Conservation (phyloP, 1,140 invertebrate species). For the Colletes latitarsis region DNA sequence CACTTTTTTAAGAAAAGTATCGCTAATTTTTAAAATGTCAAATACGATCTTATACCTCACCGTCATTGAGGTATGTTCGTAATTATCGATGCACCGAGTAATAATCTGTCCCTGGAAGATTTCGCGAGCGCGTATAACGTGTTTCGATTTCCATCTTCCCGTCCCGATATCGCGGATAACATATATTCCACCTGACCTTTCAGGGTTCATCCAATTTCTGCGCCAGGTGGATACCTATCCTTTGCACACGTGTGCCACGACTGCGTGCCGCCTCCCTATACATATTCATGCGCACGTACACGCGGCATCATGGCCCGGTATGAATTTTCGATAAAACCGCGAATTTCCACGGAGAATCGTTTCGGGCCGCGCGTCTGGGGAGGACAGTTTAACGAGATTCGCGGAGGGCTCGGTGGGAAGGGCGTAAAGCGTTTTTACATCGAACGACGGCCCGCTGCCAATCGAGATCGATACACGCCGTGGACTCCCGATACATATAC, state of each 20-base stretch:
- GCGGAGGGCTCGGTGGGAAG: slow-evolving; percentile 14
- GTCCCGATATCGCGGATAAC: slow-evolving; percentile 25
- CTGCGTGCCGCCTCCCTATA: background rate
- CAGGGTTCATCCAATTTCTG: slow-evolving; percentile 55
- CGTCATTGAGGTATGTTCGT: no score
- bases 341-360: slow-evolving; percentile 61
- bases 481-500: slow-evolving; percentile 8
- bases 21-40: no score
- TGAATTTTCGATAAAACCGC: slow-evolving; percentile 68
- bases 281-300: slow-evolving; percentile 25
- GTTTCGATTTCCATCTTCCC: slow-evolving; percentile 37
- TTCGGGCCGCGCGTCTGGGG: slow-evolving; percentile 48
- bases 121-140: background rate
- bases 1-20: no score
- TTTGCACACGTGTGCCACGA: background rate
- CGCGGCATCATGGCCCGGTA: slow-evolving; percentile 29
- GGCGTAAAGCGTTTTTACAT: slow-evolving; percentile 44
- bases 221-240: slow-evolving; percentile 27
- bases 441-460: slow-evolving; percentile 10
- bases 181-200: slow-evolving; percentile 42
- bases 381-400: slow-evolving; percentile 69
- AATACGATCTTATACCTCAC: no score
- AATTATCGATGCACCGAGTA: slow-evolving; percentile 1
- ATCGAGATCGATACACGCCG: slow-evolving; percentile 60
- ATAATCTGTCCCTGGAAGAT: slow-evolving; percentile 3